phyloP scores from a whole-genome alignment of 2,888 invertebrate species.

The Amblyteles armatorius region DNA sequence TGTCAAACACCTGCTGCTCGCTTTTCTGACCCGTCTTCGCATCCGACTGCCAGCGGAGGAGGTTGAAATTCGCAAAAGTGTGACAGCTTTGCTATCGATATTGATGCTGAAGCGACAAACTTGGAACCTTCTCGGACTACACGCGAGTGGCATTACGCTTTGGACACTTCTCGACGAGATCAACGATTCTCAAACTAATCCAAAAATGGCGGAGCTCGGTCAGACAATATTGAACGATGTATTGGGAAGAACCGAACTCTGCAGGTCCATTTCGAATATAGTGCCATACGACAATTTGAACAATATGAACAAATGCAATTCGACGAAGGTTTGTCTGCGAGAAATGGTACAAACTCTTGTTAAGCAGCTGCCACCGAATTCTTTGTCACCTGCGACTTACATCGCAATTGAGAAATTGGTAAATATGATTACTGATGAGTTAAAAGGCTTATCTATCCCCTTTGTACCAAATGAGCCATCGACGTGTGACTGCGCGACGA shows the following conservation, averaged over 20 bases:
- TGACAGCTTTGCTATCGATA: conserved; percentile 61
- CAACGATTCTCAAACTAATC: conserved; percentile 37
- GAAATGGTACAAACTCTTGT: conserved; percentile 6
- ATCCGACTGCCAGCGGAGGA: conserved; percentile 41
- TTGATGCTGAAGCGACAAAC: conserved; percentile 57
- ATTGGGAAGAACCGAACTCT: too few relatives aligned
- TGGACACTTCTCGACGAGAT: conserved; percentile 62
- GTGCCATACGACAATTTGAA: too few relatives aligned
- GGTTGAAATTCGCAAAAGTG: conserved; percentile 36
- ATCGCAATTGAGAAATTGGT: not conserved
- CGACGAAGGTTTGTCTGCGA: conserved; percentile 20
- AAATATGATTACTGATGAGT: not conserved
- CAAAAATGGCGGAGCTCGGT: not conserved
- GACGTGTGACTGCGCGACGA: too few relatives aligned
- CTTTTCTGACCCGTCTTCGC: conserved; percentile 65
- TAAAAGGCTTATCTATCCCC: too few relatives aligned
- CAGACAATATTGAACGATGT: conserved; percentile 28
- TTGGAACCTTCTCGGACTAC: conserved; percentile 32
- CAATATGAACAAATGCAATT: too few relatives aligned
- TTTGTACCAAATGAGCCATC: not conserved
- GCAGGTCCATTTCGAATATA: too few relatives aligned
- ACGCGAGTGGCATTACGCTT: conserved; percentile 60
- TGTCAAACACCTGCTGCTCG: conserved; percentile 67
- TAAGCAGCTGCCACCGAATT: not conserved
- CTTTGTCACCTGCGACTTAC: not conserved